These are phyloP conservation scores for Melanostoma mellinum DNA, from an alignment of 2,888 invertebrate species.

Conservation along the genomic window DNA sequence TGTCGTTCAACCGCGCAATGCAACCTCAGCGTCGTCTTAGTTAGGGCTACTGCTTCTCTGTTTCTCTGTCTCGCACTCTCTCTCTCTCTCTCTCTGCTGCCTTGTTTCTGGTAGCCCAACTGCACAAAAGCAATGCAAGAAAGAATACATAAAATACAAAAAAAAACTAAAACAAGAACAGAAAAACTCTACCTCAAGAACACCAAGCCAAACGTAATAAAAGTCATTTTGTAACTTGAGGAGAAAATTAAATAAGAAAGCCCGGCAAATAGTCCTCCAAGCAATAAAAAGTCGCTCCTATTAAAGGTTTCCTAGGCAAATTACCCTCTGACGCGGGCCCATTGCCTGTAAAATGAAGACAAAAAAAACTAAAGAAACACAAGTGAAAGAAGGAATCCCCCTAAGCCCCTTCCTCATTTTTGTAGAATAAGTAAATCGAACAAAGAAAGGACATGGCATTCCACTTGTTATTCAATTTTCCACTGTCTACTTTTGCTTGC, in stretches of 20 bases:
- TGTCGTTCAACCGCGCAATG: conserved; percentile 50
- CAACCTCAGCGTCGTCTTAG: conserved; percentile 23
- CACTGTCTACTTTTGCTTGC: conserved; percentile 44
- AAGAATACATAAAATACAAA: background rate
- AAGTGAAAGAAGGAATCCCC: conserved; percentile 23
- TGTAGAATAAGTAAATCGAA: conserved; percentile 41
- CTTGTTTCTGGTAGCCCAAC: conserved; percentile 1
- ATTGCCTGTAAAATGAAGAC: background rate
- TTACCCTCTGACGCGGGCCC: conserved; percentile 39
- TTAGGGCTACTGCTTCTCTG: background rate
- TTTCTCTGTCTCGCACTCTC: background rate
- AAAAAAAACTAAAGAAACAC: conserved; percentile 10
- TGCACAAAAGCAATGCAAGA: conserved; percentile 31
- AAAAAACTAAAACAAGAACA: background rate
- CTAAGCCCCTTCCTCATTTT: background rate
- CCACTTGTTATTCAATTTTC: conserved; percentile 71
- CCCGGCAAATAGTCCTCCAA: conserved; percentile 66
- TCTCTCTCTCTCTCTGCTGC: too few relatives aligned
- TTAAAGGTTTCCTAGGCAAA: conserved; percentile 65
- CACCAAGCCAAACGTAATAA: conserved; percentile 65
- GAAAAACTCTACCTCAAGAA: conserved; percentile 19
- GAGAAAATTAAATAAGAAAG: conserved; percentile 68
- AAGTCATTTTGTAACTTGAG: conserved; percentile 65
- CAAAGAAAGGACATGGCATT: conserved; percentile 60
- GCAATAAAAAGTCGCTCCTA: conserved; percentile 56